phyloP scores from a whole-genome alignment of 2,888 invertebrate species.

The Stenchaetothrips biformis region DNA sequence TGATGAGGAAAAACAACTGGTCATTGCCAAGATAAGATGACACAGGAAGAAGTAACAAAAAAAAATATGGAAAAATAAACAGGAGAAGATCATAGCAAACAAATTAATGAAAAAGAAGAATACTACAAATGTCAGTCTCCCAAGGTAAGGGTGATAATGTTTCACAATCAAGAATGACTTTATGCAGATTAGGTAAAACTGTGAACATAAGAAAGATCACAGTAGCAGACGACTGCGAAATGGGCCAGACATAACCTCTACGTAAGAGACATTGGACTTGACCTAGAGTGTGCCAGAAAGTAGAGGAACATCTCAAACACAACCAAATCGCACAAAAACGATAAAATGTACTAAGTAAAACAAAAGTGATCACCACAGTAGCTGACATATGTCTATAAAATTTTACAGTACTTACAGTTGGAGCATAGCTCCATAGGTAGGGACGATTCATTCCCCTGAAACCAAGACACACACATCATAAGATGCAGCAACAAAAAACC shows the following conservation, averaged over 20 bases:
- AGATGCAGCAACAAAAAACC: constrained; percentile 31
- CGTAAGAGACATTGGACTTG: constrained; percentile 29
- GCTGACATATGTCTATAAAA: constrained; percentile 30
- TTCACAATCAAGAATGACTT: too few relatives aligned
- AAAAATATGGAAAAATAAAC: too few relatives aligned
- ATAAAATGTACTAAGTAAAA: constrained; percentile 27
- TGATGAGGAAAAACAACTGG: too few relatives aligned
- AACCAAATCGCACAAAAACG: constrained; percentile 38
- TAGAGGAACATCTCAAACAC: constrained; percentile 40
- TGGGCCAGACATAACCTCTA: constrained; percentile 25
- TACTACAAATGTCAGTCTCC: too few relatives aligned
- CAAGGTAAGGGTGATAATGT: too few relatives aligned
- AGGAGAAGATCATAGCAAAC: too few relatives aligned
- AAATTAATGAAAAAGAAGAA: too few relatives aligned
- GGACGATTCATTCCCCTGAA: constrained; percentile 93
- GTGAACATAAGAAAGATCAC: background rate
- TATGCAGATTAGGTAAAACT: too few relatives aligned
- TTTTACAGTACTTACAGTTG: constrained; percentile 69
- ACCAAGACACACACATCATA: constrained; percentile 41
- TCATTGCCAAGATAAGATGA: too few relatives aligned
- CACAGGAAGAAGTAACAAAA: too few relatives aligned
- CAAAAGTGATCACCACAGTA: constrained; percentile 35
- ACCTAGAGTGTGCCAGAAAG: background rate
- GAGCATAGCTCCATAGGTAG: constrained; percentile 96
- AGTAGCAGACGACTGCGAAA: constrained; percentile 26